Evolutionary conservation across 2,797 vertebrate genomes (phyloP), one percentile per base, ranked within the genome.

Genomic region (Syngnathus acus): DNA sequence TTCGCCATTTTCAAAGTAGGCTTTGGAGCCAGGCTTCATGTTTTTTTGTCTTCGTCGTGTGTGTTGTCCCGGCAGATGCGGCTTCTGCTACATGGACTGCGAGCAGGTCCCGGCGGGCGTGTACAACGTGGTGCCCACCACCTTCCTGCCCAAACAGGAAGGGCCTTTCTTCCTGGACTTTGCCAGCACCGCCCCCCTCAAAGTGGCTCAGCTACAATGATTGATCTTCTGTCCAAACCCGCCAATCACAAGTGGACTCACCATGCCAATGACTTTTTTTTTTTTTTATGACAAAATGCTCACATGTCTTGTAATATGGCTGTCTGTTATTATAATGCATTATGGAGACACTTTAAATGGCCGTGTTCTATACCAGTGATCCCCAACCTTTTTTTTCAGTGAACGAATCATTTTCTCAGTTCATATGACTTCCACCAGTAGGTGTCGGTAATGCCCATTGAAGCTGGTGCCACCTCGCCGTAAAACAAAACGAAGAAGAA

Each of bases 161-260:
- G 97, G 97, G 42, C 97, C 95, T 16, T 99, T 98, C 84, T 99
- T 99, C 89, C 83, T 99, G 85, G 97, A 99, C 89, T 94, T 99
- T 59, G 91, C 92, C 87, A 95, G 94, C 70, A 74, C 82, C 67
- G 66, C 72, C 1, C 83, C 94, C 47, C 81, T 97, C 66, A 95
- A 92, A 73, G 91, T 94, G 50, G 95, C 95, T 14, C 95, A 95
- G 74, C 94, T 98, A 64, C 97, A 99, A 57, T 98, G 90, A 99
- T 42, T 21, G 19, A 9, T 23, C n/a, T 21, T 0, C n/a, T 2
- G n/a, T 8, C 50, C 7, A 53, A 23, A 21, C 3, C n/a, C 9
- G n/a, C n/a, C n/a, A 21, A 53, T 21, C 50, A 53, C 50, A 21
- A 21, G 50, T 53, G 50, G 50, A 53, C 50, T 21, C n/a, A 0